Base-by-base conservation (phyloP, 2,888 invertebrate genomes). In the Notodonta ziczac region DNA sequence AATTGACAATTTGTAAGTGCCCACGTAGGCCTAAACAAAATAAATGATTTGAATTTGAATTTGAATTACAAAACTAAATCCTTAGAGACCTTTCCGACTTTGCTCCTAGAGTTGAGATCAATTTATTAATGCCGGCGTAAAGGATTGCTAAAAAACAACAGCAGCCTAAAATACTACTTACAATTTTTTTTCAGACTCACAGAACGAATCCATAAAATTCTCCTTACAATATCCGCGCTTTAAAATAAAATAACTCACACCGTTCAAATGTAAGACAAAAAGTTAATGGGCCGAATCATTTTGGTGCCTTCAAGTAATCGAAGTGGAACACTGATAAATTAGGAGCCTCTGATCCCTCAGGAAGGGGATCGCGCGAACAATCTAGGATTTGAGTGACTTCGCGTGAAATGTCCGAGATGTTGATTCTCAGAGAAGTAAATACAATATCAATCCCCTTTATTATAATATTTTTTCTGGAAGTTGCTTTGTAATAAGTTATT, bases 261-360 rank as follows among this genome's bases (percentile, higher is more conserved):
- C 75, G 72, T 78, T 82, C 75, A 81, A 85, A 82, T 84, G 82
- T 83, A 82, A 84, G 80, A 78, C 82, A 81, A 77, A 78, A 82
- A 84, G 80, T 87, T 86, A 91, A 91, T 91, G 90, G 89, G 69
- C 76, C 83, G 87, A 73, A 86, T 90, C 90, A 90, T 89, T 90
- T 85, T 78, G 76, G 76, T 83, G 81, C 83, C 86, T 82, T 86
- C 80, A 82, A 87, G 80, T 80, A 87, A 87, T 86, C 85, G 83
- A 81, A 85, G 85, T 87, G 89, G 90, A 90, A 90, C 77, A 68
- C 76, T 84, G 91, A 90, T 89, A 89, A 89, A 87, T 90, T 89
- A 84, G 80, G 62, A 77, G 67, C 70, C 74, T 70, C 76, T 71
- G 54, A 24, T 24, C n/a, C n/a, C 24, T 61, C 53, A 57, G 55